Base-by-base conservation (phyloP, 2,888 invertebrate species). In the Dromius quadrimaculatus region DNA sequence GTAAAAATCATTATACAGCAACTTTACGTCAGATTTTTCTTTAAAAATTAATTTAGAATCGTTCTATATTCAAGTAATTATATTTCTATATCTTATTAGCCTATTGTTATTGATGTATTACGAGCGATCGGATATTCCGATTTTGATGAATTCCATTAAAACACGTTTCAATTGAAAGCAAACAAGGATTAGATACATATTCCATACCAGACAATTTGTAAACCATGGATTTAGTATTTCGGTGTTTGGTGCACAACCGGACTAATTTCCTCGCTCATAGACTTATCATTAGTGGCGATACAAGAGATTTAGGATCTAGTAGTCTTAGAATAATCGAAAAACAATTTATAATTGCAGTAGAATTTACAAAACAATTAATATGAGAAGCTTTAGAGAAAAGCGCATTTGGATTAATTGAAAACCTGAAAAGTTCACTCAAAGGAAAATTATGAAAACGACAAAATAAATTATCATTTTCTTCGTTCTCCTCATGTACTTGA, bases 161-260 rank as follows among this genome's bases (percentile, higher is more conserved):
- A 28, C 50, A 28, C 28, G 50, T 54, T 54, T 54, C 28, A 54
- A 54, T 54, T 28, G 28, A 54, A 54, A 54, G 50, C 50, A 54
- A 54, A 54, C 28, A 54, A 54, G 50, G 50, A 54, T 54, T 54
- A 54, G 50, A 28, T 43, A 15, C 28, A 23, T 15, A 54, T 54
- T 54, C 28, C 28, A 54, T 54, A 54, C 28, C 50, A 54, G 50
- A 54, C 50, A 54, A 54, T 54, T 15, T 19, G 28, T 28, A 54
- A 28, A 28, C 50, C 50, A 9, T 54, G 50, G 50, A 54, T 54
- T 54, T 28, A 13, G 13, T 28, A 54, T 15, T 54, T 54, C 50
- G 50, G 50, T 28, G 28, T 54, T 54, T 28, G 50, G 50, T 54
- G 32, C 32, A 28, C 28, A 15, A 28, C 28, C 50, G 50, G 50